Percentiles rank a stretch among this genome's conserved stretches.
Evolutionary conservation across 1,140 invertebrate species (phyloP).

Genomic region (Neomicropteryx cornuta): DNA sequence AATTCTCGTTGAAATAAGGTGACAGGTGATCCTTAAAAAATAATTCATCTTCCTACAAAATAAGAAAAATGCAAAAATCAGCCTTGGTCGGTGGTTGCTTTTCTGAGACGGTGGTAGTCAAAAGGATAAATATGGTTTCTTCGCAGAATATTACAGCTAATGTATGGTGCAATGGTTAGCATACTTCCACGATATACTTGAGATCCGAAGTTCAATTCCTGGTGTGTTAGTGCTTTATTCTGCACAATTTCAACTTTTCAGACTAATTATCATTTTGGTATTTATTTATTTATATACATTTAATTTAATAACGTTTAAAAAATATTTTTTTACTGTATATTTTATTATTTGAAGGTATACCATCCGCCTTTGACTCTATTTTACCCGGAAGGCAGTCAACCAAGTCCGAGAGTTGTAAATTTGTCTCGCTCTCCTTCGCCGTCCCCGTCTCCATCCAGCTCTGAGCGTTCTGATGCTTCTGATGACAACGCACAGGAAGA

Average conservation of each 20-base stretch:
- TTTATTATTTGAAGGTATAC: slow-evolving; percentile 23
- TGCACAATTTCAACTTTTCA: slow-evolving; percentile 1
- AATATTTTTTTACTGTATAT: slow-evolving; percentile 2
- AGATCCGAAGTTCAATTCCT: no score
- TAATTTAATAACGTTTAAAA: not conserved
- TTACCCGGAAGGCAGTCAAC: slow-evolving; percentile 20
- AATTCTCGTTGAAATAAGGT: no score
- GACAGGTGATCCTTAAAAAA: no score
- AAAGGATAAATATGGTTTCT: no score
- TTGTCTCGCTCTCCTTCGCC: slow-evolving; percentile 20
- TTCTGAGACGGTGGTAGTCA: no score
- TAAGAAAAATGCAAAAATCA: no score
- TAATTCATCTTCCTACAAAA: no score
- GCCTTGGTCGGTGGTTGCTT: no score
- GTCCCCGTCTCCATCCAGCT: slow-evolving; percentile 27
- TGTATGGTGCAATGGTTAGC: no score
- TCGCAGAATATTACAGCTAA: no score
- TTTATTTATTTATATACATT: not conserved
- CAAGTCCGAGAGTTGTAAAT: slow-evolving; percentile 7
- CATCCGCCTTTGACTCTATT: slow-evolving; percentile 30
- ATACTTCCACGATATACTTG: no score
- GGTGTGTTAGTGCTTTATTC: no score
- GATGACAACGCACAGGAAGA: slow-evolving; percentile 28
- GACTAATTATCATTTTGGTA: not conserved
- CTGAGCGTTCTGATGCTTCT: slow-evolving; percentile 22